Evolutionary conservation across 2,113 vertebrate species (phyloP), one percentile per base, ranked within the genome.

Genomic region (Lophotis ruficrista): DNA sequence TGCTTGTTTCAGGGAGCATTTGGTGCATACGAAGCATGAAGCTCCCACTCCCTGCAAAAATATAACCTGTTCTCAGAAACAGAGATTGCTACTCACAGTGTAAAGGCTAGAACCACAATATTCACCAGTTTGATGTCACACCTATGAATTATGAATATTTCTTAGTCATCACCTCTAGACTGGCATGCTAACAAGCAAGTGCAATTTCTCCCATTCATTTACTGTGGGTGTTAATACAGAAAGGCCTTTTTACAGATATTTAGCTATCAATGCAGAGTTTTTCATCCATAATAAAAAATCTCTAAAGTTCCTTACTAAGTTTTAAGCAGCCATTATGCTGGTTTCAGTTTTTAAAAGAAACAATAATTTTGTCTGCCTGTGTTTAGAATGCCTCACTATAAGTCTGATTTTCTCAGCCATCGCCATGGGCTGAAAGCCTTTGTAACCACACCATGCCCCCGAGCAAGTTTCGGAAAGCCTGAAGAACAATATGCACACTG

Each of bases 71-170:
- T 85, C 41, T 91, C 66, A 83, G 65, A 75, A 86, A 41, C 0
- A n/a, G 70, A 90, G 69, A 75, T 70, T 85, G 43, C 79, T 48
- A 71, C 65, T 85, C 61, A 58, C 28, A 47, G 14, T 31, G 12
- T 53, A 75, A 85, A 71, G n/a, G 65, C 78, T 90, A 71, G 85
- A 90, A 85, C 57, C 61, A 79, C 25, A 62, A n/a, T 90, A 90
- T 85, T 85, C 70, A 71, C 51, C 66, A 43, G 51, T 87, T 75
- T 96, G 89, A 93, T 82, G 82, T 88, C 91, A 94, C 69, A 82
- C 56, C 14, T 90, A 93, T 85, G 87, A 96, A 94, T 94, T 96
- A 92, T 88, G 73, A 93, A 93, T 93, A 82, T 94, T 85, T 96
- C 78, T 93, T 93, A 96, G 85, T 96, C 82, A 94, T 87, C 7